Base-by-base conservation (phyloP, 1,140 invertebrate genomes). In the Steinernema feltiae region DNA sequence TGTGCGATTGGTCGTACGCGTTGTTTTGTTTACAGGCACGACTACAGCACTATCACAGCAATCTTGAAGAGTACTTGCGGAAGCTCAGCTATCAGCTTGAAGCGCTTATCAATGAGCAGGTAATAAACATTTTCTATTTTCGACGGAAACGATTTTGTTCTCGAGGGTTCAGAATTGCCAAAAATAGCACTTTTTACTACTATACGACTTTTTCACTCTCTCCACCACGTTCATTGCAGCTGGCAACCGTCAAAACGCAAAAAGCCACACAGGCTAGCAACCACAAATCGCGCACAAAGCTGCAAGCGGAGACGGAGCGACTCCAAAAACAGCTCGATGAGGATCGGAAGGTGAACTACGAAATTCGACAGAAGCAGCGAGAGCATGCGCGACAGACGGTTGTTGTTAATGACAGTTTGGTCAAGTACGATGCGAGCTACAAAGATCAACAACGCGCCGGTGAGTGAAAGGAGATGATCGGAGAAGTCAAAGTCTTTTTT, bases 1-100 rank as follows among this genome's bases (percentile, higher is more conserved):
- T 41, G 7, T 41, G 7, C 35, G 35, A 21, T 27, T 63, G 12
- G 7, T 63, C 53, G 12, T 21, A 63, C 41, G 41, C 24, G 53
- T 63, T 63, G 53, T 63, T 63, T 63, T 63, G 53, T 63, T 63
- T 63, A 63, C 53, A 63, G 53, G 53, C 53, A 63, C 53, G 53
- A 27, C 53, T 63, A 27, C 53, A 63, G 53, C 15, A 63, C 53
- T 63, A 63, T 27, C 53, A 63, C 24, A 63, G 53, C 53, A 63
- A 63, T 63, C 53, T 63, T 15, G 53, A 63, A 27, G 12, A 12
- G 53, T 63, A 63, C 53, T 27, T 63, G 15, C 53, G 53, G 53
- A 63, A 63, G 53, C 53, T 63, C 24, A 63, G 53, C 24, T 63
- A 63, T 63, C 53, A 63, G 53, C 53, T 63, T 63, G 53, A 63